A percentile compares a stretch with the other conserved stretches of the same genome.
Conservation (phyloP, 2,888 invertebrate genomes). For the Leucania comma region DNA sequence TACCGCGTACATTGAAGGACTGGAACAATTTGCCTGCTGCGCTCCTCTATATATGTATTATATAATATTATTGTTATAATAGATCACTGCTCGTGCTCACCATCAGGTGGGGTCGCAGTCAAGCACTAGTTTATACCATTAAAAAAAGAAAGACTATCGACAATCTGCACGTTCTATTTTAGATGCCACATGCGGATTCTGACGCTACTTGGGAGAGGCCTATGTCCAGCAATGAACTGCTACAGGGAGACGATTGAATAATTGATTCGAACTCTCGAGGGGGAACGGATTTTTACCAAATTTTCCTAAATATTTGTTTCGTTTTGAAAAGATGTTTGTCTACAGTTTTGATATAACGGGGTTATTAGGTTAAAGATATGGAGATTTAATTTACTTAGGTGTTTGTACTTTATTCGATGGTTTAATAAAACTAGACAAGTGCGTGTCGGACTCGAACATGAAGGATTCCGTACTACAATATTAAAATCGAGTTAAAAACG, state of each 20-base stretch:
- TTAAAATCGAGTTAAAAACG: no score
- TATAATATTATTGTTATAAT: no score
- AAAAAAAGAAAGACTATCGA: constrained; percentile 29
- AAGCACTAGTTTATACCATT: no score
- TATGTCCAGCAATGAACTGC: constrained; percentile 49
- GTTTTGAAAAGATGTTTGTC: no score
- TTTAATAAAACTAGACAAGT: not conserved
- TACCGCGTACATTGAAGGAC: no score
- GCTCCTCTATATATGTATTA: no score
- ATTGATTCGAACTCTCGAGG: constrained; percentile 10
- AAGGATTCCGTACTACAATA: no score
- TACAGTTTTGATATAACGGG: not conserved
- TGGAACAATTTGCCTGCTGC: no score
- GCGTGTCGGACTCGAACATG: no score
- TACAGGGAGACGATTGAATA: constrained; percentile 16
- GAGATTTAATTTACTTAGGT: not conserved
- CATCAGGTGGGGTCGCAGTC: no score
- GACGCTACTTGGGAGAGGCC: constrained; percentile 55
- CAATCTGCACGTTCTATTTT: constrained; percentile 73
- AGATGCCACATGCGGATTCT: constrained; percentile 74
- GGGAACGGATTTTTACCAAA: not conserved
- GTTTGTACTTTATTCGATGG: not conserved
- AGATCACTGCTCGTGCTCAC: no score
- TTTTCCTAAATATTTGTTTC: not conserved
- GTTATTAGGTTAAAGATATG: not conserved